phyloP scores from a whole-genome alignment of 2,797 vertebrate species.

The Petrocephalus sullivani region DNA sequence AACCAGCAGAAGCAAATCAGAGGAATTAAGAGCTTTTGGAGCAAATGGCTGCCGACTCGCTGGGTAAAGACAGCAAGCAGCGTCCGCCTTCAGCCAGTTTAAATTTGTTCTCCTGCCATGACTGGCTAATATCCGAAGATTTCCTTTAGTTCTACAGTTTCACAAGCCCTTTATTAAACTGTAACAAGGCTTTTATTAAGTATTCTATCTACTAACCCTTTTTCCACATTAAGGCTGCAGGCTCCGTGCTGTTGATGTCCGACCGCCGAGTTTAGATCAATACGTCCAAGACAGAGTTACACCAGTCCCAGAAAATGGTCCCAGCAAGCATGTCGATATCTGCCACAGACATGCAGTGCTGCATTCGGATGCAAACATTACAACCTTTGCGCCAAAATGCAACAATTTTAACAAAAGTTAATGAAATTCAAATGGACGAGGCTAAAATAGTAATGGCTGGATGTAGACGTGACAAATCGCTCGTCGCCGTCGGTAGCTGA shows the following conservation, averaged over 20 bases:
- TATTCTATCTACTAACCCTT: background rate
- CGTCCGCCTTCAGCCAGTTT: background rate
- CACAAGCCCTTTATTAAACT: background rate
- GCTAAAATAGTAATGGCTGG: background rate
- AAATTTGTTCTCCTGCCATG: background rate
- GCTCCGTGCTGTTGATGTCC: background rate
- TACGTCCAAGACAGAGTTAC: background rate
- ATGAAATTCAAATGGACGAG: background rate
- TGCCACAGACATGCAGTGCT: background rate
- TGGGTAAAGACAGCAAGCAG: background rate
- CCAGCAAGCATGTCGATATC: background rate
- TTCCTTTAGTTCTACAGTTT: background rate
- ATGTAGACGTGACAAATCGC: background rate
- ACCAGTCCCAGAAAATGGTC: background rate
- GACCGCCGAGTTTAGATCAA: background rate
- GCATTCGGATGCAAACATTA: background rate
- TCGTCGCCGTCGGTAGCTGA: background rate
- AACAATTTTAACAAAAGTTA: background rate
- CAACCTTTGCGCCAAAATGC: background rate
- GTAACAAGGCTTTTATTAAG: background rate
- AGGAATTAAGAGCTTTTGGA: background rate
- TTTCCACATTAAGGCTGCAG: background rate
- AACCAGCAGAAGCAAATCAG: background rate
- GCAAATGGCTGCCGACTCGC: background rate
- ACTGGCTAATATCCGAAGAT: background rate